Conservation (phyloP, 2,797 vertebrate genomes). For the Rhinella marina region DNA sequence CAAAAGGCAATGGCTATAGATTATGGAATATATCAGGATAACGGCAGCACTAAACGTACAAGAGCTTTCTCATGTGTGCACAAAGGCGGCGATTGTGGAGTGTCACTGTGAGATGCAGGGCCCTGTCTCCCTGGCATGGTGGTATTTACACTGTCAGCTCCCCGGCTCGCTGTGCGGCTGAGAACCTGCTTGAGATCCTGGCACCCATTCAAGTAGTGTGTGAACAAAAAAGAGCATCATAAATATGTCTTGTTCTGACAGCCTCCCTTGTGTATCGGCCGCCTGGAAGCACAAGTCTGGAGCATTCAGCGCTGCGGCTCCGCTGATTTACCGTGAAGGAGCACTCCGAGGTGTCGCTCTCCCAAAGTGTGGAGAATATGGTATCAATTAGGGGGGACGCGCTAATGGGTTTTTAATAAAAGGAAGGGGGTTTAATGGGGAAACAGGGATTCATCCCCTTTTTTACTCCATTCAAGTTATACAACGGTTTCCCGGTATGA, state of each 20-base stretch:
- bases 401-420: slow-evolving; percentile 30
- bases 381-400: slow-evolving; percentile 51
- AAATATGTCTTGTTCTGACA: slow-evolving; percentile 71
- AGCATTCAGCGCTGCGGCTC: slow-evolving; percentile 46
- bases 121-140: slow-evolving; percentile 63
- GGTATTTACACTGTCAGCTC: slow-evolving; percentile 65
- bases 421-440: not conserved
- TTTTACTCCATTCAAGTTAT: not conserved
- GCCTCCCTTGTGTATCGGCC: slow-evolving; percentile 65
- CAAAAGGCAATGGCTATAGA: slow-evolving; percentile 12
- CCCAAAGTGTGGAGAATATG: not conserved
- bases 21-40: slow-evolving; percentile 41
- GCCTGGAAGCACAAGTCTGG: slow-evolving; percentile 65
- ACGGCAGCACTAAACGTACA: slow-evolving; percentile 17
- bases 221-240: slow-evolving; percentile 67
- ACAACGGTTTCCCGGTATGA: not conserved
- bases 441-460: slow-evolving; percentile 6
- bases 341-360: not conserved
- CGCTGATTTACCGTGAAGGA: slow-evolving; percentile 60
- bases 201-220: slow-evolving; percentile 68
- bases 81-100: slow-evolving; percentile 57
- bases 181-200: slow-evolving; percentile 66
- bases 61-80: slow-evolving; percentile 56
- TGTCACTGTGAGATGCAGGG: slow-evolving; percentile 65
- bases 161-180: slow-evolving; percentile 53